Evolutionary conservation across 2,797 vertebrate genomes (phyloP), one percentile per base, ranked within the genome.

Genomic region (Peromyscus attwateri): DNA sequence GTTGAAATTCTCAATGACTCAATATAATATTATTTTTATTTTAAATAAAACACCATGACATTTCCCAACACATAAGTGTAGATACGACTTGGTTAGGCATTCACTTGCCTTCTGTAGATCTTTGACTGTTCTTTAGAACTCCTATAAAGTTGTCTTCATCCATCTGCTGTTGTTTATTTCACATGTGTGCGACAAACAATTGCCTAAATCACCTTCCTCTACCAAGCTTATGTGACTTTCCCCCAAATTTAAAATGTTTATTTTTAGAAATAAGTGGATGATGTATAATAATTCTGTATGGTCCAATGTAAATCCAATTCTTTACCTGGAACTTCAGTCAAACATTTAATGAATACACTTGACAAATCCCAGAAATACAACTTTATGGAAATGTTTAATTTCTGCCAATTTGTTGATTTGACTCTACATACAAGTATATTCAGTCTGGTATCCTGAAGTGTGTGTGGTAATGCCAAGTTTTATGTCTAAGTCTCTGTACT

Each of bases 401-500:
- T 91, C 46, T 96, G 60, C 70, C 66, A 29, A 55, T 73, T 95
- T 68, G 62, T 80, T 83, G 92, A 77, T 95, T 84, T 83, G 49
- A 80, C 76, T 95, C 60, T 34, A 70, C 13, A 92, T 75, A 62
- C 71, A 49, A 77, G 29, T 75, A 16, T 87, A 40, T 95, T 95
- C 49, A 98, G 92, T 77, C 77, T 96, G 94, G 93, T 96, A 62
- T 91, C 64, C 95, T 94, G 75, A 87, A 92, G 12, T 31, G 16
- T 64, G 37, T 25, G 21, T 88, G 94, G 57, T 64, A 94, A 94
- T 91, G 83, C 66, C 75, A 95, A 94, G 81, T 84, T 91, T 94
- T 66, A 81, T 95, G 83, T 27, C 71, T 95, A 83, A 91, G n/a
- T 71, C 76, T 70, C 73, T 93, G 68, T 37, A 43, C 46, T 73